Evolutionary conservation across 2,113 vertebrate genomes (phyloP).

Genomic region (Ceratotherium simum): DNA sequence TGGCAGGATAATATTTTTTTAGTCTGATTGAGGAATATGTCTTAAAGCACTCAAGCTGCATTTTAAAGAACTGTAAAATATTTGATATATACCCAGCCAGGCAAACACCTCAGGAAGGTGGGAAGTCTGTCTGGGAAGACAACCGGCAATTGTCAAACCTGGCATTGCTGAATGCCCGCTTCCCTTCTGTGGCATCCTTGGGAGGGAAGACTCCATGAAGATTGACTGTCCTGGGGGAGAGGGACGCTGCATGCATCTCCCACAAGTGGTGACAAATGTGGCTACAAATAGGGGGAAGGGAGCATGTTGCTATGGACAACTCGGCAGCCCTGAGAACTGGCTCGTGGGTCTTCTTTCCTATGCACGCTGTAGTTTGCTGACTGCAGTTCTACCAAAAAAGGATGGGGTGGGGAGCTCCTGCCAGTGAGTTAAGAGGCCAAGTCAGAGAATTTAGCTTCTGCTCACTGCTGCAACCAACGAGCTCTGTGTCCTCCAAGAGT

Average conservation of each 20-base stretch:
- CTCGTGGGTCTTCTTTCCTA: not conserved
- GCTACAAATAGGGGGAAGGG: not conserved
- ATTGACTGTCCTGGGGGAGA: not conserved
- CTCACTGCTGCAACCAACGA: not conserved
- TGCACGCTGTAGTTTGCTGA: not conserved
- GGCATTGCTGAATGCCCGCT: not conserved
- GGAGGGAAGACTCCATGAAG: not conserved
- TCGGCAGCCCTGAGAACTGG: not conserved
- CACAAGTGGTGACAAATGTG: not conserved
- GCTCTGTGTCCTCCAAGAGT: not conserved
- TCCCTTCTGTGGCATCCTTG: not conserved
- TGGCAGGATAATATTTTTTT: not conserved
- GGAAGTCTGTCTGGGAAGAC: not conserved
- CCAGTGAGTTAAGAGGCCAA: not conserved
- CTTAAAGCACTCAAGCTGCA: not conserved
- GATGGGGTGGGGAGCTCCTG: not conserved
- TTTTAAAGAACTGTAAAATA: not conserved
- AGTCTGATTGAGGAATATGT: not conserved
- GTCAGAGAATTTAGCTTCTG: not conserved
- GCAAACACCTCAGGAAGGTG: not conserved
- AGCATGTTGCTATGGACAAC: fast-evolving
- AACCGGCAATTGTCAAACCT: not conserved
- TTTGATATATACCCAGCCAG: not conserved
- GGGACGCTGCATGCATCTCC: not conserved
- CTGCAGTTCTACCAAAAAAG: not conserved